Base-by-base conservation (phyloP, 1,140 invertebrate species). In the Steinernema khuongi region DNA sequence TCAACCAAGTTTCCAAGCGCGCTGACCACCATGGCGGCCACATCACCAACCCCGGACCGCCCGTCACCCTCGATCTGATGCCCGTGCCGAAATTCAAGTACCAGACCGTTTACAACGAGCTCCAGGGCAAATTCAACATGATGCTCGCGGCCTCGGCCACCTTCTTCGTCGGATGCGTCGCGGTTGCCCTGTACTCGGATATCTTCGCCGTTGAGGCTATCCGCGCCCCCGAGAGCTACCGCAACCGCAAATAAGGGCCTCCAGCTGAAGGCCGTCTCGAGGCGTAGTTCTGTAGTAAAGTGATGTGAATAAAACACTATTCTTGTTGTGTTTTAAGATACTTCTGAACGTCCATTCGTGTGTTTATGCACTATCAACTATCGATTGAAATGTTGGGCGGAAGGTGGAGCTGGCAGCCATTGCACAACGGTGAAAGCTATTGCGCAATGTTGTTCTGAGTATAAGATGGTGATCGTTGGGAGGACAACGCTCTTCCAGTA, bases 1-100 rank as follows among this genome's bases (percentile, higher is more conserved):
- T 41, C 11, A 60, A 60, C 50, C 11, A 17, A 22, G 50, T 60
- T 14, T 60, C 50, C 7, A 60, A 60, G 50, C 50, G 50, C 50
- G 7, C 7, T 22, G 50, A 60, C 11, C 22, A 11, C 50, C 50
- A 60, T 60, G 50, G 7, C 26, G 7, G 36, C 36, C 44, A 75
- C 68, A 66, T 72, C 17, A 68, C 70, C 66, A 76, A 76, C 75
- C 75, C 75, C 31, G 75, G 75, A 73, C 75, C 75, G 30, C 71
- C 71, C 67, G 28, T 36, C 28, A 76, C 74, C 36, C 67, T 76
- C 71, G 75, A 76, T 60, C 31, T 60, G 36, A 74, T 74, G 75
- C 75, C 75, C 29, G 72, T 76, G 22, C 75, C 75, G 30, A 70
- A 70, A 43, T 71, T 73, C 31, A 36, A 71, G 19, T 76, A 76